Evolutionary conservation across 1,140 invertebrate species (phyloP).

Genomic region (Lepidurus apus): DNA sequence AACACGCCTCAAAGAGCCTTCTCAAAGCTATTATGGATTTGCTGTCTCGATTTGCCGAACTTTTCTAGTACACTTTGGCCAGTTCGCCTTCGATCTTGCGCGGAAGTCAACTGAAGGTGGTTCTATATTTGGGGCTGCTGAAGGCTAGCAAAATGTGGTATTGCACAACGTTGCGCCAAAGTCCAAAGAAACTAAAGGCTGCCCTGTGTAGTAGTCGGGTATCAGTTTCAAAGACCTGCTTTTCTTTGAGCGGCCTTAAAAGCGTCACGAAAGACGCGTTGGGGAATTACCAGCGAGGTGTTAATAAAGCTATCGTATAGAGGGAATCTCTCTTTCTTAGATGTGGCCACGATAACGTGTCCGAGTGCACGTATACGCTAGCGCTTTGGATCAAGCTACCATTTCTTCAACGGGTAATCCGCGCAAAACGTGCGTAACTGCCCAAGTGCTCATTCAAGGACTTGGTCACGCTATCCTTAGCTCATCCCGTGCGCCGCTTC

Average conservation of each 20-base stretch:
- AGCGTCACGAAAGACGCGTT: too few relatives aligned
- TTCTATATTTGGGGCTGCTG: not conserved
- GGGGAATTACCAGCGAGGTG: too few relatives aligned
- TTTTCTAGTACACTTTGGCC: not conserved
- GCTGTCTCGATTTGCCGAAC: not conserved
- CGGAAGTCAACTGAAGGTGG: not conserved
- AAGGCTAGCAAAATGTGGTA: not conserved
- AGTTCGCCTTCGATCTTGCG: not conserved
- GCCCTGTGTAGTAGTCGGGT: too few relatives aligned
- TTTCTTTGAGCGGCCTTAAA: too few relatives aligned
- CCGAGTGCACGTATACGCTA: not conserved
- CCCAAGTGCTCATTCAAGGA: not conserved
- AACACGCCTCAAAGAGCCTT: too few relatives aligned
- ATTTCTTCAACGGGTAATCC: not conserved
- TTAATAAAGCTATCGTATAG: too few relatives aligned
- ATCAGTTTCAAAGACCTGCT: too few relatives aligned
- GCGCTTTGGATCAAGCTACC: not conserved
- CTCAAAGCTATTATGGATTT: too few relatives aligned
- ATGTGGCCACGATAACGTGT: not conserved
- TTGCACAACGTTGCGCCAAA: too few relatives aligned
- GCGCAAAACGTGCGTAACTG: not conserved
- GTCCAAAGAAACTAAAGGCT: too few relatives aligned
- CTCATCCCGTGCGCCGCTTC: not conserved
- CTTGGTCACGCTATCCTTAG: constrained; percentile 21
- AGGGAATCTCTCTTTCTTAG: too few relatives aligned